phyloP scores from a whole-genome alignment of 2,888 invertebrate genomes.

The Dryomyza anilis region DNA sequence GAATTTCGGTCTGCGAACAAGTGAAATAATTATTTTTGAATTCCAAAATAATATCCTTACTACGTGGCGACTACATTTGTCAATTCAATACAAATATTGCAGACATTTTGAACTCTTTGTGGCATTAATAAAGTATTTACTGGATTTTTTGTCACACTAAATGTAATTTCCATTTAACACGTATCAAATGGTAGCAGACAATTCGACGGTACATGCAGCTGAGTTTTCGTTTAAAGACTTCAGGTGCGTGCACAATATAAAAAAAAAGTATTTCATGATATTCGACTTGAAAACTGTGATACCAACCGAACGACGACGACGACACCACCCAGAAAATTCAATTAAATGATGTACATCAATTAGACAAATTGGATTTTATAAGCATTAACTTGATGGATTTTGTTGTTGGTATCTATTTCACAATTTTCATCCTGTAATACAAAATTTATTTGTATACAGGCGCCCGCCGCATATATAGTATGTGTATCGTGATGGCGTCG shows the following conservation, averaged over 20 bases:
- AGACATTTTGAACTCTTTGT: not conserved
- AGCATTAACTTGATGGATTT: not conserved
- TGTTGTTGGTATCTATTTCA: conserved; percentile 1
- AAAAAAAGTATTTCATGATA: not conserved
- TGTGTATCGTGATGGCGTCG: not conserved
- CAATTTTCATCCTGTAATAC: not conserved
- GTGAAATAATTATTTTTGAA: not conserved
- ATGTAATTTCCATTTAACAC: not conserved
- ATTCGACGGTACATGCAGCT: not conserved
- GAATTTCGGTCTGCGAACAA: not conserved
- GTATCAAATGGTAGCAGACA: conserved; percentile 12
- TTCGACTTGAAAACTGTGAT: too few relatives aligned
- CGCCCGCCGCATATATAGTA: not conserved
- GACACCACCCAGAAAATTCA: too few relatives aligned
- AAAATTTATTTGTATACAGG: too few relatives aligned
- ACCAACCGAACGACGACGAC: too few relatives aligned
- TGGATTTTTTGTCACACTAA: not conserved
- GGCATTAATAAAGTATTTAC: not conserved
- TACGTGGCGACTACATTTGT: too few relatives aligned
- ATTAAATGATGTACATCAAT: not conserved
- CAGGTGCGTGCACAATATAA: not conserved
- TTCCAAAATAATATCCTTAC: not conserved
- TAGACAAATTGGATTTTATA: not conserved
- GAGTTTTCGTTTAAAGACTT: conserved; percentile 9
- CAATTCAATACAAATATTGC: too few relatives aligned